Percentiles rank a stretch among this genome's conserved stretches.
Conservation (phyloP, 92 coral and sea anemone species). For the Heliopora coerulea region DNA sequence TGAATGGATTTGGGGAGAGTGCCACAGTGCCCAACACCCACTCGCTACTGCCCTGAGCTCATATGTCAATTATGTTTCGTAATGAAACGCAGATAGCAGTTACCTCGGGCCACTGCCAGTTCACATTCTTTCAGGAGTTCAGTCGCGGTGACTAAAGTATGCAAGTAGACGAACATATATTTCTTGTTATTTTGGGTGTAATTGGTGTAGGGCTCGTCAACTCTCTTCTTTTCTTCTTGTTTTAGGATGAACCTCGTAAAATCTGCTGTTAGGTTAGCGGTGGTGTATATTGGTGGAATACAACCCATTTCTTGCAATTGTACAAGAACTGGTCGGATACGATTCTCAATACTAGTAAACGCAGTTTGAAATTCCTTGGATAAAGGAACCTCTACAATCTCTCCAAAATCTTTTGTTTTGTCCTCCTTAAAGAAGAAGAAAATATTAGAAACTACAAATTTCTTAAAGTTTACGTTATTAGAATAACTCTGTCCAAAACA, state of each 20-base stretch:
- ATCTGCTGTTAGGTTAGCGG: conserved; percentile 59
- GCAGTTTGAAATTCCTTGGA: conserved; percentile 66
- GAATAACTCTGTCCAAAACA: too few relatives aligned
- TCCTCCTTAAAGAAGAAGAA: neutral
- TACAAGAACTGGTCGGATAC: conserved; percentile 61
- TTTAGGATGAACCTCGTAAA: conserved; percentile 80
- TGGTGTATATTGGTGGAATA: conserved; percentile 51
- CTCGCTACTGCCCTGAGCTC: too few relatives aligned
- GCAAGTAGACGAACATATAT: conserved; percentile 72
- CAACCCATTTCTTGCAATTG: conserved; percentile 66
- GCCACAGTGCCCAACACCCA: too few relatives aligned
- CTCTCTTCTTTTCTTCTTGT: conserved; percentile 52
- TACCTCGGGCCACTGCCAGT: conserved; percentile 77
- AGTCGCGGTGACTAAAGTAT: conserved; percentile 66
- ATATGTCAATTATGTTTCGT: too few relatives aligned
- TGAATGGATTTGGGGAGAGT: too few relatives aligned
- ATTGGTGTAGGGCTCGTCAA: conserved; percentile 21
- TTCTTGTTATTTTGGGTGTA: conserved; percentile 24
- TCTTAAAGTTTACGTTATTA: too few relatives aligned
- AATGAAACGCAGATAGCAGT: neutral
- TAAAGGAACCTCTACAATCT: conserved; percentile 48
- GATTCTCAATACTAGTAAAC: conserved; percentile 49
- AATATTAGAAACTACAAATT: neutral
- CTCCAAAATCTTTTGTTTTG: neutral
- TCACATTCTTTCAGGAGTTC: conserved; percentile 73